These are phyloP conservation scores for Homarus gammarus DNA, from an alignment of 2,888 invertebrate genomes.

Conservation along the genomic window DNA sequence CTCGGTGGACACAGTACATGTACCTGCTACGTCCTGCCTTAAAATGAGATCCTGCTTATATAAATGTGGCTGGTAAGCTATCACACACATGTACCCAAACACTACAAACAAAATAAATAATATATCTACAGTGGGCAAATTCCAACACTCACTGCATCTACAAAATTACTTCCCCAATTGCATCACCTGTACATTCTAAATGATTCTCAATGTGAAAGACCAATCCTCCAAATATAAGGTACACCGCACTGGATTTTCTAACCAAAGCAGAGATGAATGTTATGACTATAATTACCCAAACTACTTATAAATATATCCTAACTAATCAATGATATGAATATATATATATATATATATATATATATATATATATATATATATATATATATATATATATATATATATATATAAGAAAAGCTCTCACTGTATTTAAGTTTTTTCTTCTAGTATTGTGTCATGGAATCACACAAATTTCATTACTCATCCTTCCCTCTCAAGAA, in stretches of 20 bases:
- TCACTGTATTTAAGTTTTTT: neutral
- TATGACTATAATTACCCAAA: neutral
- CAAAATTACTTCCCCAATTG: neutral
- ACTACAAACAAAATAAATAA: neutral
- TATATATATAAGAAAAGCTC: slow-evolving; percentile 38
- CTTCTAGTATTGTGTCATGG: no score
- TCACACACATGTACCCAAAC: neutral
- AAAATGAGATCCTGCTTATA: no score
- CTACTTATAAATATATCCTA: slow-evolving; percentile 34
- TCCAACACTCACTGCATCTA: neutral
- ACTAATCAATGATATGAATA: slow-evolving; percentile 42
- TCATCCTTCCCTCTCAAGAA: no score
- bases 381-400: slow-evolving; percentile 36
- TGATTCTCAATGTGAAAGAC: neutral
- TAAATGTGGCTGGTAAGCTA: no score
- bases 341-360: slow-evolving; percentile 33
- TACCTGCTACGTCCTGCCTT: no score
- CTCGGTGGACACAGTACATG: no score
- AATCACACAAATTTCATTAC: neutral
- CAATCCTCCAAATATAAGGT: slow-evolving; percentile 7
- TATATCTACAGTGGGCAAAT: neutral
- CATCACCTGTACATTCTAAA: neutral
- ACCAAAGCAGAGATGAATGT: neutral
- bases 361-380: slow-evolving; percentile 39
- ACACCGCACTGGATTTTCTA: neutral